These are phyloP conservation scores for Todiramphus saurophagus DNA, from an alignment of 2,113 vertebrate genomes.

Conservation along the genomic window DNA sequence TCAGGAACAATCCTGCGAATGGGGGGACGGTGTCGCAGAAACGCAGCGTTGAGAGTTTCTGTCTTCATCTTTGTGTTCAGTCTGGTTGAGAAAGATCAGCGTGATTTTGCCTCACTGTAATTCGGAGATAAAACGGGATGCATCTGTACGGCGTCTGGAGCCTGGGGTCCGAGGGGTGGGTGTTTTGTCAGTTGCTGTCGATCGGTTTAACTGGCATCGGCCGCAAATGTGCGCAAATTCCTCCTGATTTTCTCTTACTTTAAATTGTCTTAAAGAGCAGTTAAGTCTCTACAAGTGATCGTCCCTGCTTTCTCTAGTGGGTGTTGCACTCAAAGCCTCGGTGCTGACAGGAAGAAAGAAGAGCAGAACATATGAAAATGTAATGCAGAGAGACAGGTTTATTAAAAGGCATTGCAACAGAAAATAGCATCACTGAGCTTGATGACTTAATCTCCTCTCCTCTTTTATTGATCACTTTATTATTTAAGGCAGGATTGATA, in stretches of 20 bases:
- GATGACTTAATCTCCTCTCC: conserved; percentile 75
- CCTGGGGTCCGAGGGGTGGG: background rate
- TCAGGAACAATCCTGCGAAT: background rate
- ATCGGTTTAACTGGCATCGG: background rate
- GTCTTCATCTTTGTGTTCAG: background rate
- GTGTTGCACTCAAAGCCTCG: conserved; percentile 31
- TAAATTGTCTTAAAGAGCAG: conserved; percentile 1
- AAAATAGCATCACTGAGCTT: conserved; percentile 61
- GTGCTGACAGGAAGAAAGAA: conserved; percentile 74
- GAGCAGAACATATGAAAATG: conserved; percentile 63
- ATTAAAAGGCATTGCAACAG: conserved; percentile 71
- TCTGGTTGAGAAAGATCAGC: background rate
- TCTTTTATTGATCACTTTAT: conserved; percentile 78
- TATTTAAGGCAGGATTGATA: conserved; percentile 77
- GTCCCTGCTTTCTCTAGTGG: background rate
- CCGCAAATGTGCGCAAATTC: background rate
- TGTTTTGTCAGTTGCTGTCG: background rate
- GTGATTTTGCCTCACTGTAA: background rate
- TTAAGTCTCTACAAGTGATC: conserved; percentile 3
- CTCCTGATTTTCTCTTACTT: background rate
- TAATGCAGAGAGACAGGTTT: conserved; percentile 66
- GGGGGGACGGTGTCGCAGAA: background rate
- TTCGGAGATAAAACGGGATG: background rate
- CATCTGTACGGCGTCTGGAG: background rate
- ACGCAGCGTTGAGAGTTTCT: background rate